phyloP scores from a whole-genome alignment of 2,113 vertebrate species.

The Microtus montanus region DNA sequence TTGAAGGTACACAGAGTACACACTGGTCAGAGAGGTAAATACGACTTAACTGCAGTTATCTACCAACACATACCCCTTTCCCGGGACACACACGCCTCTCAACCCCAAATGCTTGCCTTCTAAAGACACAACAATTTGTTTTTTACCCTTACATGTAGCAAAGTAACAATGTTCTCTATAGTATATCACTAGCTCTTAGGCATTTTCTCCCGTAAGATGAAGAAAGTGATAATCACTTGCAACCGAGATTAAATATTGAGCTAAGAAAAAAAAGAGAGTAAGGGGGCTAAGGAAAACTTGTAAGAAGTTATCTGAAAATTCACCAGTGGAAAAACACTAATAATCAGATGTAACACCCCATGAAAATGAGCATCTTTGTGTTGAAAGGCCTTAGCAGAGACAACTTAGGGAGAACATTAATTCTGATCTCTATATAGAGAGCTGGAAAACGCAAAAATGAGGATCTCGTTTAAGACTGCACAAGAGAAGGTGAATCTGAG shows the following conservation, averaged over 20 bases:
- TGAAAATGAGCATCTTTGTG: conserved; percentile 81
- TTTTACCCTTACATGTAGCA: background rate
- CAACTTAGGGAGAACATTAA: conserved; percentile 73
- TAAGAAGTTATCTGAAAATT: conserved; percentile 79
- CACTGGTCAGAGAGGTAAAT: background rate
- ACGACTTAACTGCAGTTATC: background rate
- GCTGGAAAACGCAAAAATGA: conserved; percentile 78
- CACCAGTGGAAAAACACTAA: conserved; percentile 83
- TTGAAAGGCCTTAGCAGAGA: conserved; percentile 77
- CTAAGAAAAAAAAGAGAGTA: conserved; percentile 73
- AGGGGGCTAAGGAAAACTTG: conserved; percentile 74
- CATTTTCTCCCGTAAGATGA: conserved; percentile 41
- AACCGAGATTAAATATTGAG: conserved; percentile 75
- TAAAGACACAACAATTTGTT: background rate
- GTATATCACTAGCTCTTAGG: background rate
- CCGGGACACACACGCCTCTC: background rate
- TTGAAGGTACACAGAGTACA: background rate
- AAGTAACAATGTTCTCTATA: background rate
- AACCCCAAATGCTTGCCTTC: conserved; percentile 25
- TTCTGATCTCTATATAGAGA: conserved; percentile 82
- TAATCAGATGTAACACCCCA: conserved; percentile 81
- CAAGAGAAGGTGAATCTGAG: conserved; percentile 70
- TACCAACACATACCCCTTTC: background rate
- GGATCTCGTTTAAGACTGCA: conserved; percentile 79
- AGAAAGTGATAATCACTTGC: conserved; percentile 26